Evolutionary conservation across 2,113 vertebrate species (phyloP).

Genomic region (Pavo muticus): DNA sequence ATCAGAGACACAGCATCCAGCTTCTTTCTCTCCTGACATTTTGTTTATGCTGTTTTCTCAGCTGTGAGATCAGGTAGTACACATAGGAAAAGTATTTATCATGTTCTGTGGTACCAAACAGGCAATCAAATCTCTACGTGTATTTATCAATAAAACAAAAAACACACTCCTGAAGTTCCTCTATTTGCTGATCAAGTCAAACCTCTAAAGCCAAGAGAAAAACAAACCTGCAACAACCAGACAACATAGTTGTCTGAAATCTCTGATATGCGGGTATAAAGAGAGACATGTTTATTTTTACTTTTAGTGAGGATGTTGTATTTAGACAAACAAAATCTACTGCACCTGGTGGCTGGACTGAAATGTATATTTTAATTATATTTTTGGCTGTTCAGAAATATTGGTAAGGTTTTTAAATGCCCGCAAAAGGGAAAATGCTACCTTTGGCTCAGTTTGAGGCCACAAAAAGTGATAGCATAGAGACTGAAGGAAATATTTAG

Average conservation of each 20-base stretch:
- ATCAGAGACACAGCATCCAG: not conserved
- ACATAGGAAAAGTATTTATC: conserved; percentile 14
- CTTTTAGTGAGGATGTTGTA: not conserved
- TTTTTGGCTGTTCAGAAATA: not conserved
- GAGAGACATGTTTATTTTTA: not conserved
- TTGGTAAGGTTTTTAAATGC: not conserved
- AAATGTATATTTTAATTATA: not conserved
- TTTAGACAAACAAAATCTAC: not conserved
- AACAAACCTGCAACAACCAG: not conserved
- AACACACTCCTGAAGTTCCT: not conserved
- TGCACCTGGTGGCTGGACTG: not conserved
- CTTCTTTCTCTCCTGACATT: not conserved
- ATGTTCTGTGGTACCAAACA: not conserved
- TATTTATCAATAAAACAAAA: conserved; percentile 36
- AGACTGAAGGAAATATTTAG: not conserved
- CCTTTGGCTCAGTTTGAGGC: not conserved
- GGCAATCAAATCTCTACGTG: not conserved
- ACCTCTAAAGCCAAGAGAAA: not conserved
- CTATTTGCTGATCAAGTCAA: conserved; percentile 23
- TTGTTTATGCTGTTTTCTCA: conserved; percentile 1
- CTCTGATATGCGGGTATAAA: not conserved
- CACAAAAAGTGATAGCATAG: not conserved
- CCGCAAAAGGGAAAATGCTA: not conserved
- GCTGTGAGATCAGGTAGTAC: not conserved
- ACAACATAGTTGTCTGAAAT: not conserved